These are phyloP conservation scores for Ashinkailepas kermadecensis DNA, from an alignment of 2,888 invertebrate genomes.

Conservation along the genomic window DNA sequence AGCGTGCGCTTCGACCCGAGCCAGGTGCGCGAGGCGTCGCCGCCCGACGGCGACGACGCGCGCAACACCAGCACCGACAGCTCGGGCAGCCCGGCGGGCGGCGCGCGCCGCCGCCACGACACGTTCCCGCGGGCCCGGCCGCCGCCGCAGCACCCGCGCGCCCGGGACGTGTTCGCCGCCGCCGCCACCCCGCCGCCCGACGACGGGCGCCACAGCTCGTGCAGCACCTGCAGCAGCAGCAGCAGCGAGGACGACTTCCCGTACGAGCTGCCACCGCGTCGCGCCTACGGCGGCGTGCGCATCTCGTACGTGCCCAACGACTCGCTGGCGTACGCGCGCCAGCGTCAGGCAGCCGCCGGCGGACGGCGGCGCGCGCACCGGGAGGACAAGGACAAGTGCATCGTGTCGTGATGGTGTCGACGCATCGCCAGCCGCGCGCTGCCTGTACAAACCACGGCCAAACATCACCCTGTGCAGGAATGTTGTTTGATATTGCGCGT, in stretches of 20 bases:
- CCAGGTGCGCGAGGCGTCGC: slow-evolving; percentile 30
- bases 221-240: slow-evolving; percentile 57
- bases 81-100: slow-evolving; percentile 32
- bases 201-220: slow-evolving; percentile 40
- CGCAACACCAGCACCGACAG: slow-evolving; percentile 31
- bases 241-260: slow-evolving; percentile 81
- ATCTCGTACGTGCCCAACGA: slow-evolving; percentile 91
- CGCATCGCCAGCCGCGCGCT: background rate
- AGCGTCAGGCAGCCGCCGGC: slow-evolving; percentile 33
- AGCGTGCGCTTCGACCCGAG: slow-evolving; percentile 35
- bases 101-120: slow-evolving; percentile 47
- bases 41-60: slow-evolving; percentile 23
- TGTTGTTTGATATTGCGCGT: slow-evolving; percentile 18
- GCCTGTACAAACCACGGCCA: slow-evolving; percentile 12
- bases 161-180: slow-evolving; percentile 41
- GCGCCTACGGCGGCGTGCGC: slow-evolving; percentile 71
- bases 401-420: slow-evolving; percentile 63
- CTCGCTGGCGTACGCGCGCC: slow-evolving; percentile 55
- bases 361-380: slow-evolving; percentile 50
- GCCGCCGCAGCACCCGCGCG: slow-evolving; percentile 41
- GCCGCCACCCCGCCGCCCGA: slow-evolving; percentile 15
- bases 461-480: background rate
- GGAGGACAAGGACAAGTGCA: slow-evolving; percentile 63
- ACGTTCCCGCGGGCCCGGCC: slow-evolving; percentile 23
- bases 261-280: slow-evolving; percentile 65